Evolutionary conservation across 2,888 invertebrate genomes (phyloP).

Genomic region (Heteromurus nitidus): DNA sequence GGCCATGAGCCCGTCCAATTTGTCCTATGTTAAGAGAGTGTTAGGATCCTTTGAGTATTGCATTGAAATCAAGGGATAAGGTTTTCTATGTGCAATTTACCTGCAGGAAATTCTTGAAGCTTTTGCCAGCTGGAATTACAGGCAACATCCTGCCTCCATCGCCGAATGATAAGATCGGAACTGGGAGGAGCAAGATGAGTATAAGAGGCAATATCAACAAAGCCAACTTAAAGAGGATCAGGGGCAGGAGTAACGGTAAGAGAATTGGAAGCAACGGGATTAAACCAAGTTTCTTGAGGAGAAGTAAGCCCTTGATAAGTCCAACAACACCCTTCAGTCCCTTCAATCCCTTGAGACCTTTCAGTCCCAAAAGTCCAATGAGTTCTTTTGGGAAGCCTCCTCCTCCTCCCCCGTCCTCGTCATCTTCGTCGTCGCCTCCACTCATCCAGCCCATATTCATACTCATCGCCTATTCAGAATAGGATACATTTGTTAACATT

Average conservation of each 20-base stretch:
- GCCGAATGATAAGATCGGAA: constrained; percentile 18
- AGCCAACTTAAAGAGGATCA: constrained; percentile 41
- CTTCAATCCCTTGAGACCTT: constrained; percentile 36
- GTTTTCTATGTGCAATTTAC: background rate
- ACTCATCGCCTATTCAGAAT: constrained; percentile 14
- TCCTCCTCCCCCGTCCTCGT: constrained; percentile 22
- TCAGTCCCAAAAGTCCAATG: constrained; percentile 34
- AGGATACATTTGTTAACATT: background rate
- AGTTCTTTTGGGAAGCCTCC: constrained; percentile 44
- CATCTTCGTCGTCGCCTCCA: constrained; percentile 12
- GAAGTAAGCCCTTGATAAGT: constrained; percentile 19
- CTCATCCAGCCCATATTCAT: constrained; percentile 34
- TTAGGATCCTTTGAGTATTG: too few species aligned
- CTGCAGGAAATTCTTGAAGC: constrained; percentile 36
- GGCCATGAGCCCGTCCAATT: constrained; percentile 47
- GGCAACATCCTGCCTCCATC: constrained; percentile 14
- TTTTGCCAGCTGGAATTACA: constrained; percentile 39
- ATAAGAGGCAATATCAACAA: constrained; percentile 35
- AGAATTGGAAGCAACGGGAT: constrained; percentile 38
- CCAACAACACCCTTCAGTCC: constrained; percentile 28
- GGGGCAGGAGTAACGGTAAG: constrained; percentile 32
- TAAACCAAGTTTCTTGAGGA: constrained; percentile 30
- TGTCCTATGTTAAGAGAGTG: too few species aligned
- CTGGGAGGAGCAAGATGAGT: constrained; percentile 43
- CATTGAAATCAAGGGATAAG: too few species aligned